Evolutionary conservation across 2,113 vertebrate genomes (phyloP), one percentile per base, ranked within the genome.

Genomic region (Syngnathus floridae): DNA sequence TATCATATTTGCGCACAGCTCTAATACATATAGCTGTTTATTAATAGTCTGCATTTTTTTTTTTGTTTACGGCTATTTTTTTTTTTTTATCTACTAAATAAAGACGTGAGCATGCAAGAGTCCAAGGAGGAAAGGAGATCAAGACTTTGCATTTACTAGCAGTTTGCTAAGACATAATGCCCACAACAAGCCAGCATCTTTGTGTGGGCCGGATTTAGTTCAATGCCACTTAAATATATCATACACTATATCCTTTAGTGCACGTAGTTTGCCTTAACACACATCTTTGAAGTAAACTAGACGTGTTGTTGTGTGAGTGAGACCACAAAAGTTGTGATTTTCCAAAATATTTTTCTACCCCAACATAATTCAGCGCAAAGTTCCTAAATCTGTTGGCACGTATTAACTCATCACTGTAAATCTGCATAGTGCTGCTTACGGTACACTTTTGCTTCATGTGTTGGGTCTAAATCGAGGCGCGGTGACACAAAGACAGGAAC

Each of bases 131-230:
- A 74, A 85, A 77, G 76, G 65, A 84, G 87, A 89, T 88, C 86
- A 91, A 85, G 84, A 83, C 82, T 87, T 88, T 82, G 87, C 83
- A 82, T 87, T 76, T 85, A 86, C 82, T 84, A 88, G 77, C 79
- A 77, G 82, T 85, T 87, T 84, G 76, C 81, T 83, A 84, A 88
- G 82, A 87, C 80, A 80, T 84, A 87, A 89, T 83, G 81, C 85
- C 67, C 62, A 51, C 76, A 85, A 83, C 86, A 85, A 76, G 79
- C 79, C 78, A 64, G 72, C 77, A 70, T 86, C 76, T 84, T 80
- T 84, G 84, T 81, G 78, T 83, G 79, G 81, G 80, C 82, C 76
- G 79, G 78, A 85, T 84, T 79, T 74, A 86, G 84, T 90, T 85
- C 79, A 83, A 73, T 75, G 69, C 73, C 76, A 79, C 68, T 82